A percentile compares a stretch with the other conserved stretches of the same genome.
Evolutionary conservation across 2,113 vertebrate genomes (phyloP).

Genomic region (Indri indri): DNA sequence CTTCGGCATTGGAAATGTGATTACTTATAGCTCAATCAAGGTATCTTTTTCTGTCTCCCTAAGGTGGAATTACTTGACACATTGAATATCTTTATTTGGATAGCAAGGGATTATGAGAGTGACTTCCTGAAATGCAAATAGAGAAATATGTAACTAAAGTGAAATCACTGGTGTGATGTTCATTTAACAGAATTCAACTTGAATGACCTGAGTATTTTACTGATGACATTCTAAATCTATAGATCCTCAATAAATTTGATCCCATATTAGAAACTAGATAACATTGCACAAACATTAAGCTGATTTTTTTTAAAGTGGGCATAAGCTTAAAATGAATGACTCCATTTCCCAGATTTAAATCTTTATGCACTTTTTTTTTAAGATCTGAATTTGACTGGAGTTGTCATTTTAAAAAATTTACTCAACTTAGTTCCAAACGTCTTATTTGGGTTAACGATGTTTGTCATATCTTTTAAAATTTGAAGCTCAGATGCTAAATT

Average conservation of each 20-base stretch:
- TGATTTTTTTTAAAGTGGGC: background rate
- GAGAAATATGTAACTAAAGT: background rate
- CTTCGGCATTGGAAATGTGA: background rate
- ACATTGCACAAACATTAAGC: background rate
- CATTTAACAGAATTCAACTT: background rate
- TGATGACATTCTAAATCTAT: background rate
- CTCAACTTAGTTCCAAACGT: background rate
- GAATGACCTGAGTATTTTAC: background rate
- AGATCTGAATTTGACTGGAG: background rate
- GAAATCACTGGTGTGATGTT: background rate
- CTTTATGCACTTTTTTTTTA: background rate
- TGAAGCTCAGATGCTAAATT: background rate
- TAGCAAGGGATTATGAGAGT: background rate
- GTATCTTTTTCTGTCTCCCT: background rate
- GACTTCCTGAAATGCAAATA: background rate
- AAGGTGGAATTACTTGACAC: background rate
- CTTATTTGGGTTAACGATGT: background rate
- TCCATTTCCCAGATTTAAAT: background rate
- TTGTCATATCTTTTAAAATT: background rate
- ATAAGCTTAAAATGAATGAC: background rate
- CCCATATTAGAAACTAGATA: background rate
- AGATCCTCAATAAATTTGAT: background rate
- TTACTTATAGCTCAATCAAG: slow-evolving; percentile 23
- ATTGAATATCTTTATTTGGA: slow-evolving; percentile 36
- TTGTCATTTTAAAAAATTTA: background rate